Conservation (phyloP, 2,797 vertebrate species). For the Podarcis siculus region DNA sequence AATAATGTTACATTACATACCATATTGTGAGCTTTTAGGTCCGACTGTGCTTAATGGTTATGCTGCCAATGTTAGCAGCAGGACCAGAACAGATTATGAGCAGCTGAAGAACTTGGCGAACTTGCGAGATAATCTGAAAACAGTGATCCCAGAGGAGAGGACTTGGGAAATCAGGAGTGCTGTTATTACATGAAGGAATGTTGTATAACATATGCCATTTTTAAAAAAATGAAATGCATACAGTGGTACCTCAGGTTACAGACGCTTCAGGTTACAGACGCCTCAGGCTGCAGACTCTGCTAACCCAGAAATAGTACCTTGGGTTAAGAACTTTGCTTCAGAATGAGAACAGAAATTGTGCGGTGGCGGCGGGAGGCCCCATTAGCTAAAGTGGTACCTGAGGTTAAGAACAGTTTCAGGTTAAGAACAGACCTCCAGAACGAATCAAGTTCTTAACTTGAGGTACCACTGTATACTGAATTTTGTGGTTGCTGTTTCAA, state of each 20-base stretch:
- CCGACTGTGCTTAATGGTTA: conserved; percentile 46
- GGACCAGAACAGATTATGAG: conserved; percentile 51
- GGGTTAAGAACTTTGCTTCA: too few species aligned
- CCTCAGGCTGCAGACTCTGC: too few species aligned
- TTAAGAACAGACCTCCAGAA: too few species aligned
- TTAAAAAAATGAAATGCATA: conserved; percentile 18
- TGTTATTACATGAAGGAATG: conserved; percentile 36
- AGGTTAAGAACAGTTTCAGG: too few species aligned
- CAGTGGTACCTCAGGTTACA: too few species aligned
- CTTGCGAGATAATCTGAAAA: conserved; percentile 50
- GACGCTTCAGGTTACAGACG: too few species aligned
- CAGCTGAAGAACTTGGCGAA: conserved; percentile 42
- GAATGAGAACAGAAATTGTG: too few species aligned
- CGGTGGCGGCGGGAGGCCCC: too few species aligned
- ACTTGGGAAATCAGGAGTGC: conserved; percentile 33
- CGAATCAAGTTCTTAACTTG: too few species aligned
- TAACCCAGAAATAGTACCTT: too few species aligned
- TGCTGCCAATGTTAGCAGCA: conserved; percentile 54
- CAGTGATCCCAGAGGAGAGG: conserved; percentile 3
- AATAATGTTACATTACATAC: conserved; percentile 21
- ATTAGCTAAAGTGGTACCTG: too few species aligned
- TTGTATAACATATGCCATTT: conserved; percentile 11
- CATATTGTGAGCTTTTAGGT: conserved; percentile 61
- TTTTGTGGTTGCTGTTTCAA: conserved; percentile 20
- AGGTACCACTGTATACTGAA: background rate